Base-by-base conservation (phyloP, 1,140 invertebrate genomes). In the Chymomyza costata region DNA sequence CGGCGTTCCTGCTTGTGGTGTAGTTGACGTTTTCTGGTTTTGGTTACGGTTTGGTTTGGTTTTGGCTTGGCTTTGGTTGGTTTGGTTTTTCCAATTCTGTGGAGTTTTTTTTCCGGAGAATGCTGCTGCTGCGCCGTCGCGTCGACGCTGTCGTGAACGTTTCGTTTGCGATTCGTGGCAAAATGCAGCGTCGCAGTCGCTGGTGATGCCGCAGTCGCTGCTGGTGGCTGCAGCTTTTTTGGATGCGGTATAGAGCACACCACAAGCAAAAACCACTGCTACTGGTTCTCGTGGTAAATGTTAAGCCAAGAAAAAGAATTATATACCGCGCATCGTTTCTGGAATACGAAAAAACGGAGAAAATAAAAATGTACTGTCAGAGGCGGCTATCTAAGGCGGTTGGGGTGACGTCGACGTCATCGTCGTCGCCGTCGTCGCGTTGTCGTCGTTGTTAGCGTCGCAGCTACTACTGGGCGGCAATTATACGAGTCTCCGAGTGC, bases 241-340 rank as follows among this genome's bases (percentile, higher is more conserved):
- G 19, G 51, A 37, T 43, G 40, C 18, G 17, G 56, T 43, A 37
- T 34, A 14, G 46, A 30, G 60, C 51, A 70, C 60, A 67, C 70
- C 70, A 74, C 70, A 74, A 65, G 61, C 21, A 73, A 63, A 82
- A 84, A 84, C 83, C 83, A 68, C 83, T 84, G 83, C 82, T 83
- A 83, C 83, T 84, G 83, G 83, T 84, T 84, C 80, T 78, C 82
- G 83, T 71, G 83, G 82, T 85, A 74, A 85, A 66, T 78, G 76
- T 74, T 78, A 84, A 84, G 82, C 82, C 76, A 83, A 74, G 59
- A 56, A 65, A 78, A 68, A 83, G 57, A 76, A 62, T 69, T 69
- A 69, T 68, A 65, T 65, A 71, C 51, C 46, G 25, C 31, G n/a
- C 5, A 34, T 55, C 41, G 54, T 43, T 44, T 45, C 37, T 56